Conservation (phyloP, 2,797 vertebrate species). For the Anguilla anguilla region DNA sequence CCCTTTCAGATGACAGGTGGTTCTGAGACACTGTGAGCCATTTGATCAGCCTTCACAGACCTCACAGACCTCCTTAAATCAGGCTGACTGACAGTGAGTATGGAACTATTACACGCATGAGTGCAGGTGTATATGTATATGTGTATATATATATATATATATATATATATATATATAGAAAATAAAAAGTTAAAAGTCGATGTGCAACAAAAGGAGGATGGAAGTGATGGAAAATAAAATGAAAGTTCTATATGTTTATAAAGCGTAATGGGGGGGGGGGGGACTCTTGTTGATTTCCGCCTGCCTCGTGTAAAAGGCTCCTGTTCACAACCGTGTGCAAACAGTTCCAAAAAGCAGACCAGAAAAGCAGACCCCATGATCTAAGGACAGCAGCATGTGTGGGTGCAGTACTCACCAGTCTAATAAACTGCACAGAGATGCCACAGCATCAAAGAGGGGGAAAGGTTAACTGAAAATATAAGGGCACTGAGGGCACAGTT, state of each 20-base stretch:
- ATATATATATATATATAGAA: not conserved
- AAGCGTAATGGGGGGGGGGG: not conserved
- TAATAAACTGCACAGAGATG: conserved; percentile 91
- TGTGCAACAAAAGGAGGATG: not conserved
- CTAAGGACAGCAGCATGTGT: conserved; percentile 52
- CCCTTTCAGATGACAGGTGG: not conserved
- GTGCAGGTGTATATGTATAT: not conserved
- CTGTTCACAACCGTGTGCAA: conserved; percentile 11
- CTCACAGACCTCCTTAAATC: not conserved
- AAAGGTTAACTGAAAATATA: conserved; percentile 74
- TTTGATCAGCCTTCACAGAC: not conserved
- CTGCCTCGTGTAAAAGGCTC: conserved; percentile 31
- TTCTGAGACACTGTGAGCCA: not conserved
- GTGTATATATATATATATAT: not conserved
- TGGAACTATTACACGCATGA: not conserved
- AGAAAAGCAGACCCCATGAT: conserved; percentile 55
- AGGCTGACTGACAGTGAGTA: not conserved
- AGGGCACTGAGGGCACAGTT: conserved; percentile 69
- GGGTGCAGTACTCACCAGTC: conserved; percentile 87
- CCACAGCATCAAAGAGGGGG: conserved; percentile 75
- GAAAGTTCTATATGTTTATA: not conserved
- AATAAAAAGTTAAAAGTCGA: not conserved
- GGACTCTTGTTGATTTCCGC: conserved; percentile 24
- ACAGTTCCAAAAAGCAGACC: conserved; percentile 40
- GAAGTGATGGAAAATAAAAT: not conserved